Conservation (phyloP, 2,113 vertebrate genomes). For the Lasiurus borealis region DNA sequence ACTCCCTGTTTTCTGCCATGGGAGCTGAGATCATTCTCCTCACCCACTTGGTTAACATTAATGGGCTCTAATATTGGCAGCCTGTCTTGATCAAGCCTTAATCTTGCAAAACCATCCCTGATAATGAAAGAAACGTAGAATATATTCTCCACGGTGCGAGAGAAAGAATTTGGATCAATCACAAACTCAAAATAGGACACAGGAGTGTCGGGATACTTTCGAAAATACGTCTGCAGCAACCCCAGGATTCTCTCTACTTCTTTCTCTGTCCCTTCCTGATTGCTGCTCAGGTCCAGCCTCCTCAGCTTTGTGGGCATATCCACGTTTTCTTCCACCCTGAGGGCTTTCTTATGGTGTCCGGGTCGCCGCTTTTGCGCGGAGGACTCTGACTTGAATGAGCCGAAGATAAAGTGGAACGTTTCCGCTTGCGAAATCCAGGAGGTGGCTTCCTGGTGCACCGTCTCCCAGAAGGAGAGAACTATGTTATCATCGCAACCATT, state of each 20-base stretch:
- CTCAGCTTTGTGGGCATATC: conserved; percentile 93
- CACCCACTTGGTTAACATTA: background rate
- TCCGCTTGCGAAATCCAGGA: conserved; percentile 84
- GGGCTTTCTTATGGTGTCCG: conserved; percentile 86
- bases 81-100: conserved; percentile 76
- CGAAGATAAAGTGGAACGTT: conserved; percentile 93
- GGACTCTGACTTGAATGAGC: conserved; percentile 91
- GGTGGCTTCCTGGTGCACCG: conserved; percentile 12
- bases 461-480: conserved; percentile 57
- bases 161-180: conserved; percentile 95
- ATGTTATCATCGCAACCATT: conserved; percentile 83
- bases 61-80: conserved; percentile 75
- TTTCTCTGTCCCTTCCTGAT: conserved; percentile 95
- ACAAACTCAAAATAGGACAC: conserved; percentile 97
- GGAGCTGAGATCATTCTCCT: conserved; percentile 13
- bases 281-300: conserved; percentile 90
- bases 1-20: conserved; percentile 68
- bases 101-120: conserved; percentile 86
- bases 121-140: conserved; percentile 97
- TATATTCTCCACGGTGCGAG: conserved; percentile 96
- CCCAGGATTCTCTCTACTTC: conserved; percentile 96
- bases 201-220: conserved; percentile 89
- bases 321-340: conserved; percentile 90
- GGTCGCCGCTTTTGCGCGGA: conserved; percentile 88
- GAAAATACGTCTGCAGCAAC: conserved; percentile 89